These are phyloP conservation scores for Oxycera nigricornis DNA, from an alignment of 2,888 invertebrate species.

Conservation along the genomic window DNA sequence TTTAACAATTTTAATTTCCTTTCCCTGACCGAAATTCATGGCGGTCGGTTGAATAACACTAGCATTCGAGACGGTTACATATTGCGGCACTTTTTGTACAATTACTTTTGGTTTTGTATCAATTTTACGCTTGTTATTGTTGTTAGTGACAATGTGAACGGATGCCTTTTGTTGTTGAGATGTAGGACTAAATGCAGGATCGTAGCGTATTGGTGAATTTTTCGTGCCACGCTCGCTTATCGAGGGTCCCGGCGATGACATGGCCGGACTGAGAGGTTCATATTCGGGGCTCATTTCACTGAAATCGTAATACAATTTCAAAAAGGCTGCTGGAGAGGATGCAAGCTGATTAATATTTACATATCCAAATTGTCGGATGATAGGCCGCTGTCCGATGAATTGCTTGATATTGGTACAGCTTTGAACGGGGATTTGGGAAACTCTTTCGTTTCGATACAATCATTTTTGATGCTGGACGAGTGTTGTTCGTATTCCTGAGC, in stretches of 20 bases:
- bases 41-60: conserved; percentile 3
- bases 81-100: conserved; percentile 51
- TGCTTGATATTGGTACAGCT: conserved; percentile 47
- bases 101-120: conserved; percentile 48
- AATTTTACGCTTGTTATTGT: neutral
- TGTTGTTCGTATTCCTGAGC: conserved; percentile 56
- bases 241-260: conserved; percentile 49
- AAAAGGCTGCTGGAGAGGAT: too few species aligned
- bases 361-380: conserved; percentile 69
- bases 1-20: conserved; percentile 50
- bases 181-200: neutral
- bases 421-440: conserved; percentile 9
- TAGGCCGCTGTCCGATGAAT: conserved; percentile 72
- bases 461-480: conserved; percentile 44
- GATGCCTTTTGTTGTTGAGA: neutral
- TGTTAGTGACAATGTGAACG: neutral
- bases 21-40: conserved; percentile 39
- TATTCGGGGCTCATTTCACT: conserved; percentile 52
- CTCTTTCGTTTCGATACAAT: conserved; percentile 35
- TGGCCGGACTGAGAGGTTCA: conserved; percentile 50
- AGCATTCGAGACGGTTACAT: conserved; percentile 46
- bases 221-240: conserved; percentile 48
- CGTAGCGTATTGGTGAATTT: conserved; percentile 41
- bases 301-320: neutral
- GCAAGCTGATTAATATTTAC: too few species aligned